Base-by-base conservation (phyloP, 2,113 vertebrate genomes). In the Eudyptes chrysolophus region DNA sequence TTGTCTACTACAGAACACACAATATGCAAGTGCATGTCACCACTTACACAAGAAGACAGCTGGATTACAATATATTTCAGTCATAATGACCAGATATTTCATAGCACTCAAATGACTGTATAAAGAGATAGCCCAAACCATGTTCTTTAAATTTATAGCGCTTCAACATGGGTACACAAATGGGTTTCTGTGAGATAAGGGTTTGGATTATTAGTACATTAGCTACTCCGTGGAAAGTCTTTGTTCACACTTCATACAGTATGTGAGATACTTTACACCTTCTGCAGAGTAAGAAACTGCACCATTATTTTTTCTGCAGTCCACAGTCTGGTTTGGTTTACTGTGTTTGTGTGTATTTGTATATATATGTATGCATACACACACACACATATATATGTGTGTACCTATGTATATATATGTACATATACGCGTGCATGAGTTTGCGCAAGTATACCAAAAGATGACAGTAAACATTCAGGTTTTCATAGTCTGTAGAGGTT, bases 341-440 rank as follows among this genome's bases (percentile, higher is more conserved):
- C 5, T n/a, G 34, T 42, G 22, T 51, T 60, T 77, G 29, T 57
- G 26, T 57, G 6, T 40, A 20, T 84, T 20, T 76, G 4, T 32
- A 10, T 6, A 1, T 9, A 7, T 11, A 7, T 24, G 5, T 6
- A 19, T 5, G 11, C 9, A 20, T 10, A 20, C 9, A 76, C 12
- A 61, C 44, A 61, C 27, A 36, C 55, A 57, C 5, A 6, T 0
- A 4, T 2, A 9, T 11, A 14, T 5, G 7, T 9, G 11, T 36
- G 40, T 9, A 27, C 14, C 25, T 36, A 10, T 22, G 38, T 6
- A 26, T 26, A 17, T 21, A 38, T 29, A 27, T 19, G 6, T 78
- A 12, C 15, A 2, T 40, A 42, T 1, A n/a, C 1, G 2, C 2
- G 3, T 1, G 1, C 18, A 36, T 2, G 2, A 60, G 13, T 36